Evolutionary conservation across 2,797 vertebrate genomes (phyloP).

Genomic region (Pristis pectinata): DNA sequence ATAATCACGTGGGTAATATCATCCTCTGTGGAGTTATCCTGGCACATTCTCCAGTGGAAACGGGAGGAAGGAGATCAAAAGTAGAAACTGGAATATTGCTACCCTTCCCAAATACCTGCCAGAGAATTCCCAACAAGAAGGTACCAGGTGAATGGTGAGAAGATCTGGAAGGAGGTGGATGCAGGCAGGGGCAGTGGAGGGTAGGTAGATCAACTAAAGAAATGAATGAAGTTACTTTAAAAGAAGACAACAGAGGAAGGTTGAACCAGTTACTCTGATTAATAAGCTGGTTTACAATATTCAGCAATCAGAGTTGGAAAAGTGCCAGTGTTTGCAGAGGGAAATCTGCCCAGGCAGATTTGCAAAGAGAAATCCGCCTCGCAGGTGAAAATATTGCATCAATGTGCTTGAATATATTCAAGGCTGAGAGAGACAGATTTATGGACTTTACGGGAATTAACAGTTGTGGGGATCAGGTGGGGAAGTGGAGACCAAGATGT

Average conservation of each 20-base stretch:
- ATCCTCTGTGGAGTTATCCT: not conserved
- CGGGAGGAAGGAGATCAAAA: no score
- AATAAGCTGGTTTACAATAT: not conserved
- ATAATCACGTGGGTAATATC: no score
- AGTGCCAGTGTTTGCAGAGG: not conserved
- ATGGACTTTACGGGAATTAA: no score
- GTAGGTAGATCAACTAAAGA: not conserved
- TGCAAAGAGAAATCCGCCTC: no score
- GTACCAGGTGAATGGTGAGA: not conserved
- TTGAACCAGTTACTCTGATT: not conserved
- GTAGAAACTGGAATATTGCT: not conserved
- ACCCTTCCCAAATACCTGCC: not conserved
- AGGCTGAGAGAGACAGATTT: no score
- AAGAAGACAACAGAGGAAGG: no score
- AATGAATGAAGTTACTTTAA: not conserved
- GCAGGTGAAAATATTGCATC: no score
- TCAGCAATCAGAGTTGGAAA: not conserved
- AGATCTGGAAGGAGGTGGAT: not conserved
- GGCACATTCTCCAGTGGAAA: not conserved
- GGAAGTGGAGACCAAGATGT: not conserved
- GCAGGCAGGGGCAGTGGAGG: not conserved
- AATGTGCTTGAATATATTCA: no score
- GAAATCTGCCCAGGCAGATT: not conserved
- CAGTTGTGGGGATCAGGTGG: no score
- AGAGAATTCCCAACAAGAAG: not conserved